These are phyloP conservation scores for Chionomys nivalis DNA, from an alignment of 2,113 vertebrate species.

Conservation along the genomic window DNA sequence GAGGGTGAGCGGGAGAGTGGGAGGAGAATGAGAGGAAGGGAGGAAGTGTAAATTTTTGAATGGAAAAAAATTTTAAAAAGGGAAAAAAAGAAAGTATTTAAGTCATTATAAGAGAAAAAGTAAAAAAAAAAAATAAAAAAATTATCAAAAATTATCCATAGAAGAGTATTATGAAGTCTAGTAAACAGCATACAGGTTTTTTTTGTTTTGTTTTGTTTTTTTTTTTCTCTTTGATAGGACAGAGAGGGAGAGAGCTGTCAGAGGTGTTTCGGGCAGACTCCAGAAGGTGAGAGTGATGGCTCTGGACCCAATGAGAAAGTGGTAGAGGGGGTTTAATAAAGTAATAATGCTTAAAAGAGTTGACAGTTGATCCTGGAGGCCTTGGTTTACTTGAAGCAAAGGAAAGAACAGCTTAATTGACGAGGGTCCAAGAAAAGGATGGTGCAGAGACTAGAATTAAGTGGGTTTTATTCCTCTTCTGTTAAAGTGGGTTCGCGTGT, in stretches of 20 bases:
- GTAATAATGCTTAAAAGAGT: background rate
- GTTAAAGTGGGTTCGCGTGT: background rate
- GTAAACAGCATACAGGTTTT: background rate
- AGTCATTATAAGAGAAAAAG: too few species aligned
- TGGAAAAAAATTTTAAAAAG: too few species aligned
- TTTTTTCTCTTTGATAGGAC: too few species aligned
- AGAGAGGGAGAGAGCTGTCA: background rate
- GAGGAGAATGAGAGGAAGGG: too few species aligned
- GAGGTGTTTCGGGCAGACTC: background rate
- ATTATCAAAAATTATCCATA: background rate
- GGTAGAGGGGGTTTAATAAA: background rate
- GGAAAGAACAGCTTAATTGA: background rate
- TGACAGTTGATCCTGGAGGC: background rate
- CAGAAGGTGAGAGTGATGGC: rapidly evolving
- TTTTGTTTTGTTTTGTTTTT: too few species aligned
- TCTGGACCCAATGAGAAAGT: background rate
- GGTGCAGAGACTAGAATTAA: background rate
- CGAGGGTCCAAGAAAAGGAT: background rate
- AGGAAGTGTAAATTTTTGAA: too few species aligned
- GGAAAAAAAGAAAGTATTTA: too few species aligned
- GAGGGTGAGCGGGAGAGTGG: too few species aligned
- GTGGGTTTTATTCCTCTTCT: background rate
- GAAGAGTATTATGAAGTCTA: background rate
- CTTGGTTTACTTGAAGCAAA: background rate
- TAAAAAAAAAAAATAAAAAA: background rate